Conservation (phyloP, 2,888 invertebrate species). For the Mechanitis messenoides region DNA sequence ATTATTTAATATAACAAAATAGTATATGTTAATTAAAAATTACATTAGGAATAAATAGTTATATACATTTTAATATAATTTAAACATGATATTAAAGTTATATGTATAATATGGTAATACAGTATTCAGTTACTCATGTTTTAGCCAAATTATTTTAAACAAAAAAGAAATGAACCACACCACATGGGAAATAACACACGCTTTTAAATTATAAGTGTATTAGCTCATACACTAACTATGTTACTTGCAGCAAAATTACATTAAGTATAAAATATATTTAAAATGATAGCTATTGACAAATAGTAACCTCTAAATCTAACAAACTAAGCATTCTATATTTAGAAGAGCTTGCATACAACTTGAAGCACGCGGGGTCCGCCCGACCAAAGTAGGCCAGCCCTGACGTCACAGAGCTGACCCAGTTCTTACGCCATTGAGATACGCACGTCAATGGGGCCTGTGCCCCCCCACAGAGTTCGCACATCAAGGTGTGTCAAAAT, state of each 20-base stretch:
- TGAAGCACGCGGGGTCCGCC: constrained; percentile 56
- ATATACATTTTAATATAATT: too few species aligned
- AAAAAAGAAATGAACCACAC: constrained; percentile 16
- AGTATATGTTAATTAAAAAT: too few species aligned
- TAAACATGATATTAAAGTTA: too few species aligned
- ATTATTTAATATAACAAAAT: too few species aligned
- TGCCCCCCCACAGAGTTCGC: constrained; percentile 37
- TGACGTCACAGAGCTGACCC: constrained; percentile 73
- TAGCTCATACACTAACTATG: background rate
- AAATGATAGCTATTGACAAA: constrained; percentile 18
- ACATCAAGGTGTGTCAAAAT: constrained; percentile 33
- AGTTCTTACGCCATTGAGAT: constrained; percentile 71
- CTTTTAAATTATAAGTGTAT: constrained; percentile 16
- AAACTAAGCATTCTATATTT: constrained; percentile 51
- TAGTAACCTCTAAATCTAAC: constrained; percentile 12
- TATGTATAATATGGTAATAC: too few species aligned
- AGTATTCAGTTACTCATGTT: too few species aligned
- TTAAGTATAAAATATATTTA: constrained; percentile 7
- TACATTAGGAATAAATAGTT: too few species aligned
- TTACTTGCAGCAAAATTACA: background rate
- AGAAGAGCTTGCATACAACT: constrained; percentile 58
- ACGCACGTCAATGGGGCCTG: constrained; percentile 71
- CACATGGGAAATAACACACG: constrained; percentile 22
- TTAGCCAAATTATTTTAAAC: constrained; percentile 11
- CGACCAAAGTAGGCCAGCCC: constrained; percentile 67